Evolutionary conservation across 2,888 invertebrate genomes (phyloP).

Genomic region (Cephonodes hylas): DNA sequence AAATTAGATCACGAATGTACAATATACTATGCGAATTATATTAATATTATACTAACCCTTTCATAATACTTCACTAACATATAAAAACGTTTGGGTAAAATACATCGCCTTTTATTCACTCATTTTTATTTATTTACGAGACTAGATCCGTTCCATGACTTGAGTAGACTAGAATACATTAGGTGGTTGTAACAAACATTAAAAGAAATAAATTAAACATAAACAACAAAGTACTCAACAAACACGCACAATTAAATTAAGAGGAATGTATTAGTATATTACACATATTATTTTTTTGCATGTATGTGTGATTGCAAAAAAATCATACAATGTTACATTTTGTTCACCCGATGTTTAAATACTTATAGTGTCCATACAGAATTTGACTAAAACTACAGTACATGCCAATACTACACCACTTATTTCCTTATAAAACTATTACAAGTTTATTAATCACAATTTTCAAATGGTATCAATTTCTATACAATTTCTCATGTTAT

Average conservation of each 20-base stretch:
- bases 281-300: conserved; percentile 22
- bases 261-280: conserved; percentile 50
- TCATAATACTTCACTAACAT: conserved; percentile 48
- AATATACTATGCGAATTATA: conserved; percentile 16
- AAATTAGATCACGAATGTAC: conserved; percentile 25
- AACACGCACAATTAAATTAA: conserved; percentile 41
- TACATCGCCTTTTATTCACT: conserved; percentile 27
- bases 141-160: conserved; percentile 52
- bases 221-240: conserved; percentile 50
- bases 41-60: conserved; percentile 20
- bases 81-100: conserved; percentile 31
- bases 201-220: conserved; percentile 44
- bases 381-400: conserved; percentile 6
- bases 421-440: too few relatives aligned
- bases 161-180: conserved; percentile 51
- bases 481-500: background rate
- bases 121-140: conserved; percentile 22
- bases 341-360: conserved; percentile 1
- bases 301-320: background rate
- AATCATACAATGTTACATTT: background rate
- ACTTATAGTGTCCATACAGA: background rate
- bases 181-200: conserved; percentile 43
- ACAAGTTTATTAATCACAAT: background rate
- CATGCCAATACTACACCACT: conserved; percentile 4
- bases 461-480: background rate